phyloP scores from a whole-genome alignment of 2,797 vertebrate species.

The Carcharodon carcharias region DNA sequence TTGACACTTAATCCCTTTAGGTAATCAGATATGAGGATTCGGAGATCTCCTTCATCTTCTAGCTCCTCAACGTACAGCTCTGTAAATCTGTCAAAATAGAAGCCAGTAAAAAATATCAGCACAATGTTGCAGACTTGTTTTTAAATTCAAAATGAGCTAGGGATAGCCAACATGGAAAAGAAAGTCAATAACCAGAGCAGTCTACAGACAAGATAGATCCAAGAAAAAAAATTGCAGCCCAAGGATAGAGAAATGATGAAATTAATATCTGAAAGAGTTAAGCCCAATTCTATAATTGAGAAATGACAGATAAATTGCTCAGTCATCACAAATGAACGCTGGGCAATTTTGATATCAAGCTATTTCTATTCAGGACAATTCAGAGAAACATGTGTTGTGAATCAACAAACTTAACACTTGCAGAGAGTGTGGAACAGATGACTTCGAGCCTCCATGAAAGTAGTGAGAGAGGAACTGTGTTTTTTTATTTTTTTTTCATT shows the following conservation, averaged over 20 bases:
- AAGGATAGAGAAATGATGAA: background rate
- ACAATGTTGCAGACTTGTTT: background rate
- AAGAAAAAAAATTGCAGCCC: background rate
- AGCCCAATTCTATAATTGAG: background rate
- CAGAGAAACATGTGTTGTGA: background rate
- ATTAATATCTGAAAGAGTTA: background rate
- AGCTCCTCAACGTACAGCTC: constrained; percentile 92
- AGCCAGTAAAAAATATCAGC: background rate
- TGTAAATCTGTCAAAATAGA: constrained; percentile 72
- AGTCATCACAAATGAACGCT: background rate
- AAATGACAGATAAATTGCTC: background rate
- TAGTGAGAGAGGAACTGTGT: no score
- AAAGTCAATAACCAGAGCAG: background rate
- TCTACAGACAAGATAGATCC: background rate
- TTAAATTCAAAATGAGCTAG: background rate
- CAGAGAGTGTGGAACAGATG: background rate
- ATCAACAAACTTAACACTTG: background rate
- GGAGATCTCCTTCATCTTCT: constrained; percentile 78
- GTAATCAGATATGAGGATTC: constrained; percentile 82
- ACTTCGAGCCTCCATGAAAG: no score
- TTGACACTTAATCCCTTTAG: constrained; percentile 73
- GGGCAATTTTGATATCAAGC: background rate
- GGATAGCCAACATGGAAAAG: background rate
- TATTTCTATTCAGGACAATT: background rate
- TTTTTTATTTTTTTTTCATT: no score